phyloP scores from a whole-genome alignment of 2,797 vertebrate species.

The Labeo calbasu region DNA sequence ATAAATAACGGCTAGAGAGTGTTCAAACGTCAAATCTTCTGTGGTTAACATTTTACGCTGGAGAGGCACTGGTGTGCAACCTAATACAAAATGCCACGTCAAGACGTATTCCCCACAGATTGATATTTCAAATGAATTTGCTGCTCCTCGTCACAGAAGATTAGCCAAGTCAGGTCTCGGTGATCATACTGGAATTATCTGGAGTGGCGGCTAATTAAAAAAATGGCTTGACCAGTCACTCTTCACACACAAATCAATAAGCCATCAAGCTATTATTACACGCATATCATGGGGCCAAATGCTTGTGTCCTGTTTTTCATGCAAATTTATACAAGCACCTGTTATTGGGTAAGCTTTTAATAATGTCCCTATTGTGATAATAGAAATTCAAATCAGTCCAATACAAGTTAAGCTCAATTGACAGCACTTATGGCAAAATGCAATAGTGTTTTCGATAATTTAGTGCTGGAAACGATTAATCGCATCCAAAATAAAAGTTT shows the following conservation, averaged over 20 bases:
- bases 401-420: background rate
- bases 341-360: slow-evolving; percentile 43
- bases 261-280: slow-evolving; percentile 71
- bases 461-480: too few relatives aligned
- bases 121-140: slow-evolving; percentile 78
- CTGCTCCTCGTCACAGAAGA: slow-evolving; percentile 71
- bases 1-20: slow-evolving; percentile 59
- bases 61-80: slow-evolving; percentile 60
- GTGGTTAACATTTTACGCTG: slow-evolving; percentile 63
- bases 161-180: slow-evolving; percentile 53
- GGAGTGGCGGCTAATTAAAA: slow-evolving; percentile 72
- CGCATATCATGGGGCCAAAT: slow-evolving; percentile 49
- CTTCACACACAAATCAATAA: slow-evolving; percentile 65
- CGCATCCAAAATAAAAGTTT: too few relatives aligned
- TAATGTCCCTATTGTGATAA: background rate
- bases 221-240: slow-evolving; percentile 48
- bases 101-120: slow-evolving; percentile 70
- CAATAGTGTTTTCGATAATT: background rate
- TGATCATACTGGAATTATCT: slow-evolving; percentile 69
- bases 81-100: slow-evolving; percentile 70
- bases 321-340: slow-evolving; percentile 57
- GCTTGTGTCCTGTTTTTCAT: slow-evolving; percentile 56
- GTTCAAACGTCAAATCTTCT: slow-evolving; percentile 59
- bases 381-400: background rate
- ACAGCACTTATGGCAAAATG: background rate